Evolutionary conservation across 2,797 vertebrate species (phyloP), one percentile per base, ranked within the genome.

Genomic region (Oreochromis grahami): DNA sequence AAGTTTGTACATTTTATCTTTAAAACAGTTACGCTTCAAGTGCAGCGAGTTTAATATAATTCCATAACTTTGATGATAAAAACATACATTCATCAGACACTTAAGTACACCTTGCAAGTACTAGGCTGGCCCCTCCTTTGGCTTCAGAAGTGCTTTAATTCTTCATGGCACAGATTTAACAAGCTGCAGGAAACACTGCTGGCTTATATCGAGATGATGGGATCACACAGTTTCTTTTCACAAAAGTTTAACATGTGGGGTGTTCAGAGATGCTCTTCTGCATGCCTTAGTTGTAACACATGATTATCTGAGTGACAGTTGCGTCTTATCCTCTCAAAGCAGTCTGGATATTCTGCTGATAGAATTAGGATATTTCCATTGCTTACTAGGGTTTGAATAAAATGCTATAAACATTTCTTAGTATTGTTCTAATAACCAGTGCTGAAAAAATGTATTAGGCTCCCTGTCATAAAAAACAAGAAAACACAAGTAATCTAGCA

Each of bases 381-480:
- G 36, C 11, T 65, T 41, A n/a, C 0, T 1, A 21, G 36, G 36
- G 36, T 68, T 68, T 0, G 12, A 41, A 68, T 68, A 68, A 0
- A 41, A 65, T 41, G 7, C 12, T 68, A 8, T 68, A 41, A 68
- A 24, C n/a, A 24, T 6, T 24, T 68, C 7, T 63, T 63, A 63
- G 1, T 63, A n/a, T n/a, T 36, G 32, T 63, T 36, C n/a, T 63
- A n/a, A 63, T 63, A 36, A 34, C 15, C 32, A 36, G 0, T 36
- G 32, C 32, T 63, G 36, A 36, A 8, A n/a, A n/a, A n/a, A 63
- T 12, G 32, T n/a, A 36, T n/a, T 63, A 58, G 1, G 14, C 53
- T 56, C 4, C 24, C 13, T 0, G 53, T 56, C 14, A 58, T 58
- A 36, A 5, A 63, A 63, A 63, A 63, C 17, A 63, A 63, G 32